These are phyloP conservation scores for Notodonta dromedarius DNA, from an alignment of 2,888 invertebrate genomes.

Conservation along the genomic window DNA sequence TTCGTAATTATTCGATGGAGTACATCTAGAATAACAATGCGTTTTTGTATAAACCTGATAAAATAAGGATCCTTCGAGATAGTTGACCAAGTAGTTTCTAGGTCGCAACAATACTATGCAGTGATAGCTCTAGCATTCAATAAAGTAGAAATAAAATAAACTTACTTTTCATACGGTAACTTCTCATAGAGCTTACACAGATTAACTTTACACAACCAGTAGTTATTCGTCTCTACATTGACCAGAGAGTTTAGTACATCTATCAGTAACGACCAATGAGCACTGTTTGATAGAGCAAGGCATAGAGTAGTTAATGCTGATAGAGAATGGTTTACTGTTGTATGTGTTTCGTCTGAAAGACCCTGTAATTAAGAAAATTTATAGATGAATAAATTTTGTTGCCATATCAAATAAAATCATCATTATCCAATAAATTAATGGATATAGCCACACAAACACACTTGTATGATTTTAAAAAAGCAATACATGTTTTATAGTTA, in stretches of 20 bases:
- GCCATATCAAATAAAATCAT: no score
- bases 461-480: no score
- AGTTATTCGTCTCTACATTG: slow-evolving; percentile 87
- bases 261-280: slow-evolving; percentile 82
- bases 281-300: slow-evolving; percentile 85
- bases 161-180: slow-evolving; percentile 71
- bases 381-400: not conserved
- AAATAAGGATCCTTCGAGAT: no score
- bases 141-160: not conserved
- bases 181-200: slow-evolving; percentile 70
- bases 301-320: slow-evolving; percentile 85
- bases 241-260: slow-evolving; percentile 86
- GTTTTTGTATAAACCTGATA: no score
- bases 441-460: no score
- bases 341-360: slow-evolving; percentile 89
- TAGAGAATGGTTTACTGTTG: slow-evolving; percentile 89
- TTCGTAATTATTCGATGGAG: no score
- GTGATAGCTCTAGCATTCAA: no score
- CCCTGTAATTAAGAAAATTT: slow-evolving; percentile 77
- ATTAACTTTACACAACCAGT: slow-evolving; percentile 93
- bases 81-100: no score
- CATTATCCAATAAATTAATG: no score
- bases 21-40: no score
- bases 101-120: no score
- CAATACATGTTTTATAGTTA: no score